Percentiles rank a stretch among this genome's conserved stretches.
Evolutionary conservation across 1,140 invertebrate species (phyloP).

Genomic region (Charaxes varanes): DNA sequence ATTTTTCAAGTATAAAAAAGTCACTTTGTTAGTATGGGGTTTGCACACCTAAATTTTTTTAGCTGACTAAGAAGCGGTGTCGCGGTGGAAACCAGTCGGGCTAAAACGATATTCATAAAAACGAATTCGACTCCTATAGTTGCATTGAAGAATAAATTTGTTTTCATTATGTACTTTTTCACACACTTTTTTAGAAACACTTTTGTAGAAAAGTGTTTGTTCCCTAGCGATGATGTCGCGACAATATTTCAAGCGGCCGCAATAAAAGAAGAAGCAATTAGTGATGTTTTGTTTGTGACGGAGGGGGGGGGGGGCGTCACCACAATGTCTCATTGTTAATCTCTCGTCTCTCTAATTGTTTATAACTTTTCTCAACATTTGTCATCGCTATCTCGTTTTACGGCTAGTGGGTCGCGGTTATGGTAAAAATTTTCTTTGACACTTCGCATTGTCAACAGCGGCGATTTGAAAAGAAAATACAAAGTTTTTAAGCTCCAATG

Average conservation of each 20-base stretch:
- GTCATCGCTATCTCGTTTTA: conserved; percentile 26
- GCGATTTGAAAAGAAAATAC: too few relatives aligned
- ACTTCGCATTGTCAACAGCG: conserved; percentile 19
- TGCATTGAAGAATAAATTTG: background rate
- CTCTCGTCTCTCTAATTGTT: conserved; percentile 40
- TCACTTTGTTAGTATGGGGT: too few relatives aligned
- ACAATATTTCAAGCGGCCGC: conserved; percentile 34
- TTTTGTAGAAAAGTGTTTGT: background rate
- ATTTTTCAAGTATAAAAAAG: too few relatives aligned
- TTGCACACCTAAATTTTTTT: too few relatives aligned
- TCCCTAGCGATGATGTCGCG: conserved; percentile 11
- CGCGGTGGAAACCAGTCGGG: too few relatives aligned
- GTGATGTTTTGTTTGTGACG: conserved; percentile 54
- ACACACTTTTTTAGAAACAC: background rate
- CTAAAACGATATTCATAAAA: too few relatives aligned
- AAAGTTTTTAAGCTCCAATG: too few relatives aligned
- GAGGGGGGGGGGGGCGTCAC: conserved; percentile 17
- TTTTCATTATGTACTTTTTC: background rate
- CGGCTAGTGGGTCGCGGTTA: conserved; percentile 11
- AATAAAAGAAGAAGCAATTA: conserved; percentile 57
- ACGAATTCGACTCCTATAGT: too few relatives aligned
- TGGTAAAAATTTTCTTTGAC: conserved; percentile 13
- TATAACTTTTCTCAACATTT: conserved; percentile 37
- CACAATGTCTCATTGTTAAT: conserved; percentile 50
- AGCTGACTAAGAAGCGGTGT: too few relatives aligned